A percentile compares a stretch with the other conserved stretches of the same genome.
Conservation (phyloP, 2,113 vertebrate genomes). For the Albula glossodonta region DNA sequence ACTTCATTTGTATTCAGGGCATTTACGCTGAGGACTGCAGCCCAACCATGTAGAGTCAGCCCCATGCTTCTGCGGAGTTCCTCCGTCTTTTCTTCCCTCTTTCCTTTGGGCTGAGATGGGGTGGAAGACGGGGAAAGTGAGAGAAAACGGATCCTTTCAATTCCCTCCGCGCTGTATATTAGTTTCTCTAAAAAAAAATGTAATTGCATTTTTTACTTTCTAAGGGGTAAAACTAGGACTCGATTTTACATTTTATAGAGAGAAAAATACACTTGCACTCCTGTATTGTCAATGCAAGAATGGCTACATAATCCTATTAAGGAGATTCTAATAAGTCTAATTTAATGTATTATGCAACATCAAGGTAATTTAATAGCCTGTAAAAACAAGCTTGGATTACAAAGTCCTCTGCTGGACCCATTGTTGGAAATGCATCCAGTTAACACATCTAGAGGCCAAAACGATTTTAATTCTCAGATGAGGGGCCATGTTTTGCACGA, state of each 20-base stretch:
- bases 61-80: neutral
- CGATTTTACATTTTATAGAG: slow-evolving; percentile 34
- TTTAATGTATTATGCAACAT: slow-evolving; percentile 58
- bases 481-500: neutral
- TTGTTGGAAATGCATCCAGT: slow-evolving; percentile 28
- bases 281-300: slow-evolving; percentile 31
- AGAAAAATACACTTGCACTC: slow-evolving; percentile 32
- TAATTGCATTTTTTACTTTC: slow-evolving; percentile 44
- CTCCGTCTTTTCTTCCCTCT: neutral
- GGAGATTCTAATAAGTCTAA: slow-evolving; percentile 55
- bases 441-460: slow-evolving; percentile 41
- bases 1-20: slow-evolving; percentile 22
- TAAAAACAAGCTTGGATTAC: slow-evolving; percentile 47
- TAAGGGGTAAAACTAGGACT: slow-evolving; percentile 35
- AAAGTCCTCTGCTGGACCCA: slow-evolving; percentile 27
- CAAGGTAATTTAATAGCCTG: slow-evolving; percentile 53
- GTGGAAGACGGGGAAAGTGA: neutral
- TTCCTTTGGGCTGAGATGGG: neutral
- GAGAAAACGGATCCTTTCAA: neutral
- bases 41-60: neutral
- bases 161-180: neutral
- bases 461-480: slow-evolving; percentile 10
- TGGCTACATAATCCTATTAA: slow-evolving; percentile 51
- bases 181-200: slow-evolving; percentile 23
- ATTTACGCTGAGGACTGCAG: neutral